Conservation (phyloP, 2,888 invertebrate genomes). For the Scrobipalpa atriplicella region DNA sequence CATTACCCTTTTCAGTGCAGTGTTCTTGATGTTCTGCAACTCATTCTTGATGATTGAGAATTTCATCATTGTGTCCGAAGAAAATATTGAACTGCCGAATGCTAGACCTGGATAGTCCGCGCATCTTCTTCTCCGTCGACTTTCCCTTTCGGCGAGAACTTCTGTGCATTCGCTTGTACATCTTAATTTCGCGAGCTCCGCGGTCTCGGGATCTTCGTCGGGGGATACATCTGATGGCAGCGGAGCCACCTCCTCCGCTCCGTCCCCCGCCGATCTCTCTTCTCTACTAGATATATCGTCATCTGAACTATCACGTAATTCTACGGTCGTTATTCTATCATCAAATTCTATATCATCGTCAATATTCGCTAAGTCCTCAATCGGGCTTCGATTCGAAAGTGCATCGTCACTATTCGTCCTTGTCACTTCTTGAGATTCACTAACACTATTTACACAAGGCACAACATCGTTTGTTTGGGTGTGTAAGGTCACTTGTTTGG, state of each 20-base stretch:
- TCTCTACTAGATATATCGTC: conserved; percentile 74
- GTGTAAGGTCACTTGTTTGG: conserved; percentile 76
- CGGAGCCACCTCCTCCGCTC: conserved; percentile 72
- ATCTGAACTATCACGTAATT: conserved; percentile 67
- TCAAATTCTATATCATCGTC: conserved; percentile 70
- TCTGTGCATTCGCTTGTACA: conserved; percentile 96
- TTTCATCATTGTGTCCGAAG: conserved; percentile 98
- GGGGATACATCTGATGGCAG: conserved; percentile 58
- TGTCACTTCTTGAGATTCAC: conserved; percentile 81
- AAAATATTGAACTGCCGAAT: conserved; percentile 95
- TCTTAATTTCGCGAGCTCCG: conserved; percentile 91
- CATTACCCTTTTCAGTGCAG: conserved; percentile 97
- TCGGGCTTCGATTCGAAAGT: conserved; percentile 76
- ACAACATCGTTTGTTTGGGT: conserved; percentile 75
- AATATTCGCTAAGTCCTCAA: conserved; percentile 66
- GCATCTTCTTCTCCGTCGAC: conserved; percentile 89
- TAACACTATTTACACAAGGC: conserved; percentile 82
- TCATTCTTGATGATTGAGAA: conserved; percentile 98
- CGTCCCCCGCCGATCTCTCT: conserved; percentile 73
- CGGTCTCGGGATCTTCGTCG: conserved; percentile 90
- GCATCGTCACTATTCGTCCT: conserved; percentile 82
- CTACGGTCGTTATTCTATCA: conserved; percentile 58
- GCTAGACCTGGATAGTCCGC: conserved; percentile 96
- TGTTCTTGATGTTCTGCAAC: conserved; percentile 98
- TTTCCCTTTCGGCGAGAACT: conserved; percentile 93